Evolutionary conservation across 1,140 invertebrate genomes (phyloP).

Genomic region (Varroa destructor): DNA sequence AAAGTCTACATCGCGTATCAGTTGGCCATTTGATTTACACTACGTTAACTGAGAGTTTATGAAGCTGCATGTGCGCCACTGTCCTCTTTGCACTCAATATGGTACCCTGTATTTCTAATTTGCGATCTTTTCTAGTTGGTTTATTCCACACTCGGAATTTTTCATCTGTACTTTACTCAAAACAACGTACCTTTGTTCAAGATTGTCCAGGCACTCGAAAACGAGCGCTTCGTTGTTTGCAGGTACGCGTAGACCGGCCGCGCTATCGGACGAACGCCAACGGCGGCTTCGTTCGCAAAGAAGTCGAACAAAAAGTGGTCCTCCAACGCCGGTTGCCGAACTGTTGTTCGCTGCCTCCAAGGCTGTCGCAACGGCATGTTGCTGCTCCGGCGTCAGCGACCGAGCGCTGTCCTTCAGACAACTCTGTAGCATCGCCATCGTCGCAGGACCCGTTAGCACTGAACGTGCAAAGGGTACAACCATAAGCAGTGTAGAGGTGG

Average conservation of each 20-base stretch:
- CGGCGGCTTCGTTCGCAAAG: constrained; percentile 22
- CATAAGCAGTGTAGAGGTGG: no score
- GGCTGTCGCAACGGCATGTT: neutral
- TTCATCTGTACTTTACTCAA: no score
- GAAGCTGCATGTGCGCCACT: no score
- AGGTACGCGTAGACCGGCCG: constrained; percentile 3
- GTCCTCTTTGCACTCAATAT: no score
- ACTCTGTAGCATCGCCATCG: constrained; percentile 26
- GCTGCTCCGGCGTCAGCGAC: constrained; percentile 14
- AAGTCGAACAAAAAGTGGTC: constrained; percentile 20
- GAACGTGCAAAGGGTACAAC: neutral
- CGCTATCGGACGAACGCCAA: constrained; percentile 15
- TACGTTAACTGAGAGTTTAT: no score
- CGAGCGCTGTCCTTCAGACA: constrained; percentile 19
- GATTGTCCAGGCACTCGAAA: constrained; percentile 22
- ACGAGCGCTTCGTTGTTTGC: constrained; percentile 15
- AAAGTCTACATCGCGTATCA: no score
- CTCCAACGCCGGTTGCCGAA: neutral
- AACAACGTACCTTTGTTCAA: constrained; percentile 13
- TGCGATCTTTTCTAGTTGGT: no score
- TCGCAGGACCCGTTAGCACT: constrained; percentile 10
- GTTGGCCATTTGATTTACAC: no score
- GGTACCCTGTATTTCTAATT: no score
- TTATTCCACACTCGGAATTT: no score
- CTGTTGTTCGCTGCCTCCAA: neutral